phyloP scores from a whole-genome alignment of 2,113 vertebrate genomes.

The Pomatostomus ruficeps region DNA sequence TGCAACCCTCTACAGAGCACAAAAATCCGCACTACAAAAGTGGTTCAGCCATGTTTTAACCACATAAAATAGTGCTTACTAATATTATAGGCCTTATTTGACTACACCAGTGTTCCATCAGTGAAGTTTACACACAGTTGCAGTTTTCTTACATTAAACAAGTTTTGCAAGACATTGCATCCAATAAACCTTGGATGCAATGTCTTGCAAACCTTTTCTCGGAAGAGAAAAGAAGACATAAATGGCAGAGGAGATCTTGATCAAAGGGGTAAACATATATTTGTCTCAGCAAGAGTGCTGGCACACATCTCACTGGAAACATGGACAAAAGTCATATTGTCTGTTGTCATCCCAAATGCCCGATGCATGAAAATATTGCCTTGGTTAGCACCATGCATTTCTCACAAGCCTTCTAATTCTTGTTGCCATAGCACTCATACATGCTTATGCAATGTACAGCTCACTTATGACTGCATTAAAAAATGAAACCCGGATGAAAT shows the following conservation, averaged over 20 bases:
- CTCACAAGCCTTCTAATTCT: background rate
- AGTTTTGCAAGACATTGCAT: background rate
- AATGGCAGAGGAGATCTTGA: background rate
- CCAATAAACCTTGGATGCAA: too few species aligned
- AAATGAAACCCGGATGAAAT: constrained; percentile 39
- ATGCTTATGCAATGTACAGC: background rate
- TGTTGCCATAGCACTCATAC: constrained; percentile 48
- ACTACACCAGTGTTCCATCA: background rate
- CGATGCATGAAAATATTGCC: background rate
- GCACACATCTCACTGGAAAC: background rate
- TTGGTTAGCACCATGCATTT: background rate
- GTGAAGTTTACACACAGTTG: background rate
- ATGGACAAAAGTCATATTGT: background rate
- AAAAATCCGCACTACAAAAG: background rate
- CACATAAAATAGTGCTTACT: background rate
- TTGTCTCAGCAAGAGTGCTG: background rate
- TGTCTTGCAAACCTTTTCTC: too few species aligned
- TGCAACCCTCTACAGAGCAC: background rate
- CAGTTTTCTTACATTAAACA: background rate
- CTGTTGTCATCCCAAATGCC: background rate
- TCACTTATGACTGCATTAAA: background rate
- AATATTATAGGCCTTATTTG: background rate
- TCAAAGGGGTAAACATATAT: background rate
- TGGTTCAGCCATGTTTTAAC: background rate
- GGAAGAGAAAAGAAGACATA: background rate